A percentile compares a stretch with the other conserved stretches of the same genome.
Conservation (phyloP, 2,797 vertebrate genomes). For the Dromococcyx pavoninus region DNA sequence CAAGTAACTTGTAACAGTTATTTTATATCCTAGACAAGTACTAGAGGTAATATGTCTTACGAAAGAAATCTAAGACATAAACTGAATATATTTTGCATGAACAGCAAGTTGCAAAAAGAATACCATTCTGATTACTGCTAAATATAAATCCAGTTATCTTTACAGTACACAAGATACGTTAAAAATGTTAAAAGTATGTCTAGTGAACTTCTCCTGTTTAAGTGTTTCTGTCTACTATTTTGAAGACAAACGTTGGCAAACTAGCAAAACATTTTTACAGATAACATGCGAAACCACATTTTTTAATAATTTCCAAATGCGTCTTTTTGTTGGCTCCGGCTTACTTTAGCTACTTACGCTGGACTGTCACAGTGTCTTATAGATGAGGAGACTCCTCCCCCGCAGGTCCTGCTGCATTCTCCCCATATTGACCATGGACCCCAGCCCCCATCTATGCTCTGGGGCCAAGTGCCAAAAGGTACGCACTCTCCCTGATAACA, state of each 20-base stretch:
- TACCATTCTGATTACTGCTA: slow-evolving; percentile 46
- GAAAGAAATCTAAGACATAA: slow-evolving; percentile 30
- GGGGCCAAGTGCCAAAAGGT: slow-evolving; percentile 93
- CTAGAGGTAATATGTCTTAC: slow-evolving; percentile 4
- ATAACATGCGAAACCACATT: slow-evolving; percentile 77
- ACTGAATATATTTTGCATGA: slow-evolving; percentile 1
- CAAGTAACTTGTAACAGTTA: slow-evolving; percentile 50
- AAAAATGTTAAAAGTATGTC: slow-evolving; percentile 39
- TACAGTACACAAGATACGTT: not conserved
- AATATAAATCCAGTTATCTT: slow-evolving; percentile 48
- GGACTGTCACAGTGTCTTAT: slow-evolving; percentile 99
- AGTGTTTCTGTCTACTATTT: slow-evolving; percentile 63
- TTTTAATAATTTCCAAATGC: slow-evolving; percentile 78
- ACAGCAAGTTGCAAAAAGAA: slow-evolving; percentile 16
- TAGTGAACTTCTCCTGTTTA: slow-evolving; percentile 47
- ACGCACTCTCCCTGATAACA: slow-evolving; percentile 98
- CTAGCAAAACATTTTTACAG: slow-evolving; percentile 74
- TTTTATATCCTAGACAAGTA: slow-evolving; percentile 48
- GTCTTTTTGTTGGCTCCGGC: slow-evolving; percentile 90
- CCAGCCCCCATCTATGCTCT: slow-evolving; percentile 92
- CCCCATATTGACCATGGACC: slow-evolving; percentile 97
- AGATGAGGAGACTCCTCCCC: slow-evolving; percentile 96
- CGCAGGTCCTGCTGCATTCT: slow-evolving; percentile 97
- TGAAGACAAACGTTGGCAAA: slow-evolving; percentile 72
- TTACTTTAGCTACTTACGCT: slow-evolving; percentile 99